Base-by-base conservation (phyloP, 2,888 invertebrate genomes). In the Apamea anceps region DNA sequence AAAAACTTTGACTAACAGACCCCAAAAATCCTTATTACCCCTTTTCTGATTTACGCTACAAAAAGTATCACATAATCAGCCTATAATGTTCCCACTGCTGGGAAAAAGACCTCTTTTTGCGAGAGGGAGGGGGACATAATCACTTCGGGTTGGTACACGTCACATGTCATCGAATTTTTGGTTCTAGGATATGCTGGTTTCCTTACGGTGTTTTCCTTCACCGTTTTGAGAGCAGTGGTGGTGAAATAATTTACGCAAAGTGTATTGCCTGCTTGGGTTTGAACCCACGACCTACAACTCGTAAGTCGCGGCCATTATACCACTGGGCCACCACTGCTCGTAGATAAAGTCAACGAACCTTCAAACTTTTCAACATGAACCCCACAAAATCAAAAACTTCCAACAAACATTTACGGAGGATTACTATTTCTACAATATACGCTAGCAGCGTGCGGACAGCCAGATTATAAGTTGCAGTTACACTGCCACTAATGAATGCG, bases 391-490 rank as follows among this genome's bases (percentile, higher is more conserved):
- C 57, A 75, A n/a, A 77, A 79, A 72, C 62, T 85, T 74, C 1
- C 21, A 80, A 73, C 76, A 42, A 72, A 74, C 62, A 71, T 75
- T 75, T 57, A 71, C 66, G 51, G 18, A 37, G 42, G 80, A 57
- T 54, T 65, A 74, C 71, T 82, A 80, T 81, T 80, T 77, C 76
- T 63, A 76, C 48, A 76, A 84, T 79, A 87, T 84, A 62, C 65
- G 72, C 75, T 74, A 65, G 25, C 73, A 76, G 68, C 73, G 83
- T 79, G 80, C 84, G 86, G 89, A 89, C 88, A 88, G 86, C 81
- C 87, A 92, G 94, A 94, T 94, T 95, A 95, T 92, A 93, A 95
- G 93, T 95, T 94, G 93, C 93, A 93, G 89, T 93, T 92, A 91
- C 91, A 91, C 85, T 82, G 89, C 82, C 89, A 87, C 91, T 94